These are phyloP conservation scores for Tapera naevia DNA, from an alignment of 2,797 vertebrate species.

Conservation along the genomic window DNA sequence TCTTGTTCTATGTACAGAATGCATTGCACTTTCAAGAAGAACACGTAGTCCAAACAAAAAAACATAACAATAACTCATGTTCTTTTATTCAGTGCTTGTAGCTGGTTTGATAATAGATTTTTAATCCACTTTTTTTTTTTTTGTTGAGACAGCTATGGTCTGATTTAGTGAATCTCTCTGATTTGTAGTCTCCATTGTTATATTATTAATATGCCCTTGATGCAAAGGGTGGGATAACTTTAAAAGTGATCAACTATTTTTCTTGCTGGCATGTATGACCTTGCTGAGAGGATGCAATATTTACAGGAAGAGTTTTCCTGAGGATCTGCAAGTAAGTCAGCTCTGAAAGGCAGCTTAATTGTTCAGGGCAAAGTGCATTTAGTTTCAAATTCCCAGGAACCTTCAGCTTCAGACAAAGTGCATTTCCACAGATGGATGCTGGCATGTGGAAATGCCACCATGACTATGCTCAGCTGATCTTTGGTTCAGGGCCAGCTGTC, in stretches of 20 bases:
- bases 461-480: slow-evolving; percentile 35
- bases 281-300: slow-evolving; percentile 25
- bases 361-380: slow-evolving; percentile 3
- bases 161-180: slow-evolving; percentile 47
- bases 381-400: slow-evolving; percentile 53
- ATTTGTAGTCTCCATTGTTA: slow-evolving; percentile 35
- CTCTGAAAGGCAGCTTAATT: slow-evolving; percentile 33
- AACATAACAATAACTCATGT: slow-evolving; percentile 9
- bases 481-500: slow-evolving; percentile 60
- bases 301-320: slow-evolving; percentile 30
- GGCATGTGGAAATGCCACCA: slow-evolving; percentile 48
- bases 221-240: slow-evolving; percentile 5
- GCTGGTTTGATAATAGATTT: slow-evolving; percentile 56
- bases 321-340: slow-evolving; percentile 47
- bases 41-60: slow-evolving; percentile 46
- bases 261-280: slow-evolving; percentile 7
- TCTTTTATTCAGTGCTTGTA: slow-evolving; percentile 43
- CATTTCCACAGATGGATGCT: slow-evolving; percentile 52
- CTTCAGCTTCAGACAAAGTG: slow-evolving; percentile 6
- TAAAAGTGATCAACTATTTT: slow-evolving; percentile 12
- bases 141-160: slow-evolving; percentile 14
- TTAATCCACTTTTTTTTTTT: slow-evolving; percentile 44
- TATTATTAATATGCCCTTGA: slow-evolving; percentile 53
- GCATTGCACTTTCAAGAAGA: background rate
- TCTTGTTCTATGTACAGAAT: background rate